Percentiles rank a stretch among this genome's conserved stretches.
These are phyloP conservation scores for Perca schrenkii DNA, from an alignment of 2,113 vertebrate species.

Conservation along the genomic window DNA sequence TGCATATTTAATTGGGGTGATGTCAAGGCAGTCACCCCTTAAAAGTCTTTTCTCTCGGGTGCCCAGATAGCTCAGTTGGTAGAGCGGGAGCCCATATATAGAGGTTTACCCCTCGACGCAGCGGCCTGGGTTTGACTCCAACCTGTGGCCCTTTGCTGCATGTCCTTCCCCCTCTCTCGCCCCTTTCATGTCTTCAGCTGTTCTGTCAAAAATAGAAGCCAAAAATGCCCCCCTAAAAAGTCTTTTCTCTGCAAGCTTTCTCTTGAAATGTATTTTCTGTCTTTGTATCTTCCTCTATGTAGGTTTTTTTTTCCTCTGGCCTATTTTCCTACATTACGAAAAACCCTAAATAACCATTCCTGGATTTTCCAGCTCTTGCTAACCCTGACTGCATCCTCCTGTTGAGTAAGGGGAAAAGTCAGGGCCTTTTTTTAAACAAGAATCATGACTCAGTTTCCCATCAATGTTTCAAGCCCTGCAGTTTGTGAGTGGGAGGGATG, in stretches of 20 bases:
- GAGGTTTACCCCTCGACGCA: no score
- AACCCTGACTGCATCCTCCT: slow-evolving; percentile 25
- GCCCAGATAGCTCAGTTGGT: no score
- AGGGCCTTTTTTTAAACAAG: slow-evolving; percentile 23
- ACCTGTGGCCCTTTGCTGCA: no score
- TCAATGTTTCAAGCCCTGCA: slow-evolving; percentile 34
- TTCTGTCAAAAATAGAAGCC: no score
- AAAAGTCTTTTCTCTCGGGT: background rate
- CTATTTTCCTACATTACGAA: slow-evolving; percentile 13
- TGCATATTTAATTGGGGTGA: background rate
- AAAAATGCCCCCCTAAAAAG: no score
- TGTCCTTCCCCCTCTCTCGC: no score
- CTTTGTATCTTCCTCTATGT: no score
- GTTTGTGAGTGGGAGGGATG: slow-evolving; percentile 45
- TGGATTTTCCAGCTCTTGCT: slow-evolving; percentile 51
- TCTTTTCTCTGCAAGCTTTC: background rate
- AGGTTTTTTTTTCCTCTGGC: background rate
- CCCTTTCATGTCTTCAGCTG: no score
- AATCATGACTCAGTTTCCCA: slow-evolving; percentile 62
- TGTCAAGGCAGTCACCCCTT: background rate
- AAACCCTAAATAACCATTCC: slow-evolving; percentile 34
- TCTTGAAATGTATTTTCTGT: background rate
- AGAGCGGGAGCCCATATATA: no score
- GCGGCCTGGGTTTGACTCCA: accelerated
- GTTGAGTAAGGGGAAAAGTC: slow-evolving; percentile 48